phyloP scores from a whole-genome alignment of 2,113 vertebrate genomes.

The Lasiurus cinereus region DNA sequence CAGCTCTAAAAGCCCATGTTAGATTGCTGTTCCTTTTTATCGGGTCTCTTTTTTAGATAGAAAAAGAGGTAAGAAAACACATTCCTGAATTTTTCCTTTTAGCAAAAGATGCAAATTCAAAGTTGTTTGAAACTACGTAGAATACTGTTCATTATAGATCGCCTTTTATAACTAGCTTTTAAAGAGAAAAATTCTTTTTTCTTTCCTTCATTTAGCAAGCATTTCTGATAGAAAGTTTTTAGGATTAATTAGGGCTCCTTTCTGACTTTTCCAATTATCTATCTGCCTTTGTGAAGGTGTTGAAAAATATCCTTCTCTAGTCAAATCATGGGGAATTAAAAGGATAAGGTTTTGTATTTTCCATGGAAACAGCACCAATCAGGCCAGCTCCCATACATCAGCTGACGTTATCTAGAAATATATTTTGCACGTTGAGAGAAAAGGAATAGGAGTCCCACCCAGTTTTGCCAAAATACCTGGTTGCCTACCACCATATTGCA shows the following conservation, averaged over 20 bases:
- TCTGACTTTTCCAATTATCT: not conserved
- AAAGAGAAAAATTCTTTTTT: constrained; percentile 1
- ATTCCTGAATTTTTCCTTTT: constrained; percentile 14
- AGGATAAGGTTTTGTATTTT: constrained; percentile 15
- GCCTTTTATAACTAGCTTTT: not conserved
- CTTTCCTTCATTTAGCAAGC: constrained; percentile 1
- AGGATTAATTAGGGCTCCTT: not conserved
- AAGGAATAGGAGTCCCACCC: not conserved
- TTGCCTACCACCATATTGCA: not conserved
- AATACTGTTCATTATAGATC: not conserved
- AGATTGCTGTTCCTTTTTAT: not conserved
- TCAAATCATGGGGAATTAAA: constrained; percentile 3
- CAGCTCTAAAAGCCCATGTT: not conserved
- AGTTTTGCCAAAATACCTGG: not conserved
- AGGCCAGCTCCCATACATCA: not conserved
- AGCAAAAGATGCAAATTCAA: constrained; percentile 13
- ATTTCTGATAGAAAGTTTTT: constrained; percentile 35
- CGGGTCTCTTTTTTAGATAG: not conserved
- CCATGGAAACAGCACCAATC: constrained; percentile 8
- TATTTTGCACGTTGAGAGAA: not conserved
- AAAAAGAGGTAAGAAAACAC: not conserved
- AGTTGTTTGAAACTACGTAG: constrained; percentile 21
- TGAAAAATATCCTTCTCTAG: not conserved
- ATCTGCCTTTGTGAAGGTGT: not conserved
- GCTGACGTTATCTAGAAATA: constrained; percentile 17